Base-by-base conservation (phyloP, 1,140 invertebrate species). In the Orius insidiosus region DNA sequence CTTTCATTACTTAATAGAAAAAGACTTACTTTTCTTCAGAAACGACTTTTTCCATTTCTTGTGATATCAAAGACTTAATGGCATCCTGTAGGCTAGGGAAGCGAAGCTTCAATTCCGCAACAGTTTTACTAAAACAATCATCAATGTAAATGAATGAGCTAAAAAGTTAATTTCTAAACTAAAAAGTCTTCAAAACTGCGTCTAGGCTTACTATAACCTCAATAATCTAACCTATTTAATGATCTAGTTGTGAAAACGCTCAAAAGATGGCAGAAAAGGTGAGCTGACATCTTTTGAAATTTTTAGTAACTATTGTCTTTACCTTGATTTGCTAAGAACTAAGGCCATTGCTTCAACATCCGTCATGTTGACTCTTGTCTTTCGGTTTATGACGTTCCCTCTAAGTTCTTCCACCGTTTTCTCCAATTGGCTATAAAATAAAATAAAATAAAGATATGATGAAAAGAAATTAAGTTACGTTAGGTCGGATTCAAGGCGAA, bases 261-360 rank as follows among this genome's bases (percentile, higher is more conserved):
- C n/a, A n/a, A n/a, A n/a, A n/a, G n/a, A n/a, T 41, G 4, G 3
- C 3, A 13, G 24, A 14, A 41, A 41, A 5, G 14, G 24, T 16
- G 39, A 16, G 24, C 24, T 14, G 5, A 24, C 5, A 34, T 19
- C 30, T 43, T 24, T 5, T 30, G 7, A 43, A 19, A 8, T 24
- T 34, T 43, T 7, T n/a, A 31, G 7, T 8, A 33, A 8, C n/a
- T 8, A 34, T 34, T 34, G 8, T n/a, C 10, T 47, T 54, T 53
- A 80, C 76, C 76, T 85, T 47, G 83, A 78, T 63, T 83, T 75
- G 60, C 80, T 88, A 11, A 98, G 67, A 46, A 93, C 75, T 52
- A 96, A 68, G 11, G 92, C 92, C 76, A 97, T 94, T 55, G 85
- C 85, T 61, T 98, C 93, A 2, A 98, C 90, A 60, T 96, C 92